phyloP scores from a whole-genome alignment of 1,140 invertebrate species.

The Ostrea denselamellosa region DNA sequence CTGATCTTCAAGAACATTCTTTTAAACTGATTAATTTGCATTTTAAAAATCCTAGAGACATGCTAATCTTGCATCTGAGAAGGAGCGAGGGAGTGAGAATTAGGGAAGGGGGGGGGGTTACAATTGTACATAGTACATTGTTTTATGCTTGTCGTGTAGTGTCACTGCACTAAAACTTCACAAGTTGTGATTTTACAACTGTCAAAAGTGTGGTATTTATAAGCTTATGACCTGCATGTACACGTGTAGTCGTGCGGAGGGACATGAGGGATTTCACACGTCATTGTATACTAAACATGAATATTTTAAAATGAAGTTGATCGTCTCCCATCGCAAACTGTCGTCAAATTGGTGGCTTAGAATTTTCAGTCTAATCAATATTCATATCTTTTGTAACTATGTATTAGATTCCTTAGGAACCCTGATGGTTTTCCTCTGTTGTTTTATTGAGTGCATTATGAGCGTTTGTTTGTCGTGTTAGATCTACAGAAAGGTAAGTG shows the following conservation, averaged over 20 bases:
- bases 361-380: background rate
- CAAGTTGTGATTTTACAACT: background rate
- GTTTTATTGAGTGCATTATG: background rate
- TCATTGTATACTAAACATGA: background rate
- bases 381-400: background rate
- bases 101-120: too few species aligned
- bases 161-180: too few species aligned
- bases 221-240: background rate
- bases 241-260: background rate
- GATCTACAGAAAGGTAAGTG: constrained; percentile 4
- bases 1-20: too few species aligned
- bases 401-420: background rate
- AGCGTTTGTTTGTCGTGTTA: background rate
- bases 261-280: background rate
- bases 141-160: too few species aligned
- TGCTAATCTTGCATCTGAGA: too few species aligned
- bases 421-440: background rate
- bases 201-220: constrained; percentile 13
- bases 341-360: background rate
- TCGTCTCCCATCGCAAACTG: background rate
- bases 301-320: background rate
- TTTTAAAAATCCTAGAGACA: too few species aligned
- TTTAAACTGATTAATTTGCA: too few species aligned
- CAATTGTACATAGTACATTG: too few species aligned
- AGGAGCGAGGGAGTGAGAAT: too few species aligned